phyloP scores from a whole-genome alignment of 2,113 vertebrate genomes.

The Raja brachyura region DNA sequence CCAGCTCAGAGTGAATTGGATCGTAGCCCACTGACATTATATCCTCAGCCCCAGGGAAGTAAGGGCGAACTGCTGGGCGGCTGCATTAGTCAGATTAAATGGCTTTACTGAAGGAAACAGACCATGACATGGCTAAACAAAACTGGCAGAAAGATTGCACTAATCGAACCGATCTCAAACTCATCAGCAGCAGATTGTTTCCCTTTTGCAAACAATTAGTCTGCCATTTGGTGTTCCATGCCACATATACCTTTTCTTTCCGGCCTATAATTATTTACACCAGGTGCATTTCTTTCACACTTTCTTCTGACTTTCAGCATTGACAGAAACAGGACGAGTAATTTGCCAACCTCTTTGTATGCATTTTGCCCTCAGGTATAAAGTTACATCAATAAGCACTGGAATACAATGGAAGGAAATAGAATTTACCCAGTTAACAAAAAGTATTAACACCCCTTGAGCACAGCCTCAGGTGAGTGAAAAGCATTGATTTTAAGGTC shows the following conservation, averaged over 20 bases:
- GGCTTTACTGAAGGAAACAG: conserved; percentile 58
- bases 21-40: conserved; percentile 59
- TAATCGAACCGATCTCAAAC: conserved; percentile 29
- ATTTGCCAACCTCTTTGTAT: conserved; percentile 53
- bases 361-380: conserved; percentile 42
- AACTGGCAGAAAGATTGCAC: conserved; percentile 42
- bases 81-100: conserved; percentile 56
- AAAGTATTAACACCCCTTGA: conserved; percentile 44
- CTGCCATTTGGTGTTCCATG: conserved; percentile 43
- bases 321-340: conserved; percentile 43
- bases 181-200: conserved; percentile 39
- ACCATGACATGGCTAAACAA: conserved; percentile 67
- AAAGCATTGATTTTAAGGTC: conserved; percentile 42
- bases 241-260: conserved; percentile 34
- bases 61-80: conserved; percentile 50
- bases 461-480: conserved; percentile 41
- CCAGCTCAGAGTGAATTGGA: conserved; percentile 55
- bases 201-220: conserved; percentile 42
- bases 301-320: conserved; percentile 44
- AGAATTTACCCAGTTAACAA: conserved; percentile 52
- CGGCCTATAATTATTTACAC: conserved; percentile 52
- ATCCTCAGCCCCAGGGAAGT: conserved; percentile 59
- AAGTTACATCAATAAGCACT: conserved; percentile 41
- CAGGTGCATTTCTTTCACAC: conserved; percentile 52
- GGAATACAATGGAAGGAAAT: conserved; percentile 54